Percentiles rank a stretch among this genome's conserved stretches.
phyloP scores from a whole-genome alignment of 2,113 vertebrate genomes.

The Sterrhoptilus dennistouni region DNA sequence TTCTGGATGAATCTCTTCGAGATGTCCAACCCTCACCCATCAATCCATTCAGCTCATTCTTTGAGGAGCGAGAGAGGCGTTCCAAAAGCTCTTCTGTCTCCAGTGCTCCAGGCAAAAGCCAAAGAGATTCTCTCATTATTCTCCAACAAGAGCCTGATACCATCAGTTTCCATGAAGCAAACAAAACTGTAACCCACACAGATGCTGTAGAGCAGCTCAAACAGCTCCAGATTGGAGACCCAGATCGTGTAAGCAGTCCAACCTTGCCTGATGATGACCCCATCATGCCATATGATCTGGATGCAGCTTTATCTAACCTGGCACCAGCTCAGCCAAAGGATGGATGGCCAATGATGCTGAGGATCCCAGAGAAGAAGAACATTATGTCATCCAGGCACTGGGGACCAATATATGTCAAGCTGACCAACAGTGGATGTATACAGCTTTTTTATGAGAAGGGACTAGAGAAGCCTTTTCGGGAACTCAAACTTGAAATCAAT shows the following conservation, averaged over 20 bases:
- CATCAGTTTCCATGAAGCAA: conserved; percentile 68
- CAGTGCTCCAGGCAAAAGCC: conserved; percentile 61
- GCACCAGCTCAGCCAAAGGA: conserved; percentile 71
- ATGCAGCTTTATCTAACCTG: conserved; percentile 49
- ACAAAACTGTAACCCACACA: conserved; percentile 54
- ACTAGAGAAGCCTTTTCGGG: conserved; percentile 85
- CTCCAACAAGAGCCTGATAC: conserved; percentile 74
- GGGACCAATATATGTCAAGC: conserved; percentile 87
- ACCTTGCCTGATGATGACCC: conserved; percentile 80
- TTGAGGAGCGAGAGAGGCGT: conserved; percentile 76
- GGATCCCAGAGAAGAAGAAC: conserved; percentile 92
- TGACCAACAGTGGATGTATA: conserved; percentile 75
- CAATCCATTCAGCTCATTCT: conserved; percentile 88
- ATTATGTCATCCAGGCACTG: conserved; percentile 95
- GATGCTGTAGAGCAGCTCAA: conserved; percentile 82
- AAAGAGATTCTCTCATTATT: conserved; percentile 77
- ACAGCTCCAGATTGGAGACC: conserved; percentile 80
- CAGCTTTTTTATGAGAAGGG: conserved; percentile 89
- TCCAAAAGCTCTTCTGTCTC: conserved; percentile 70
- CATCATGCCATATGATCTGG: conserved; percentile 51
- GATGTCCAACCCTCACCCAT: conserved; percentile 86
- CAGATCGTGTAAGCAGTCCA: conserved; percentile 64
- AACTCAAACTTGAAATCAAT: conserved; percentile 80
- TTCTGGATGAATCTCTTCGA: conserved; percentile 81
- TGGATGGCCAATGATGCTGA: conserved; percentile 91